Evolutionary conservation across 2,113 vertebrate genomes (phyloP).

Genomic region (Seriola rivoliana): DNA sequence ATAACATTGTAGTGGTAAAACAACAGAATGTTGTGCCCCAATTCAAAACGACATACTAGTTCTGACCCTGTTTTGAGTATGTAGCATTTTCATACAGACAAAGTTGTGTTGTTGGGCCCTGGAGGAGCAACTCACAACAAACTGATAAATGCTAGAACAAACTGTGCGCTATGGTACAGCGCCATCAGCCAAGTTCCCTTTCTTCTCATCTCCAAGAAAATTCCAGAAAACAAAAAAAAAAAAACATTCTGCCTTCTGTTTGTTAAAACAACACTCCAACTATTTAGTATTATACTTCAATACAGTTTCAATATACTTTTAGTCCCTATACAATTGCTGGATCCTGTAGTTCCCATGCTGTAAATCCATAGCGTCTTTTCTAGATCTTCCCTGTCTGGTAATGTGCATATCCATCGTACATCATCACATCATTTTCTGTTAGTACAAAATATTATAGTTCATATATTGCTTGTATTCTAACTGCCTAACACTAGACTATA

Average conservation of each 20-base stretch:
- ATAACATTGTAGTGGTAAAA: slow-evolving; percentile 6
- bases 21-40: slow-evolving; percentile 12
- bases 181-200: too few species aligned
- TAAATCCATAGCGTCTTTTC: neutral
- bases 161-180: neutral
- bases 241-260: neutral
- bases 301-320: neutral
- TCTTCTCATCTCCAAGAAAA: too few species aligned
- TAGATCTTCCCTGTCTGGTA: neutral
- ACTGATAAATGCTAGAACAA: neutral
- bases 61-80: neutral
- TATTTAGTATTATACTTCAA: neutral
- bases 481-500: neutral
- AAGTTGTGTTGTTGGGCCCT: neutral
- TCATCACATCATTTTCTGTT: too few species aligned
- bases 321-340: neutral
- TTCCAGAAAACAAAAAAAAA: neutral
- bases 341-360: neutral
- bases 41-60: neutral
- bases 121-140: neutral
- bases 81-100: neutral
- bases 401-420: neutral
- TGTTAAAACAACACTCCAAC: neutral
- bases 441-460: too few species aligned
- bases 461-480: neutral